Evolutionary conservation across 2,797 vertebrate genomes (phyloP), one percentile per base, ranked within the genome.

Genomic region (Myotis daubentonii): DNA sequence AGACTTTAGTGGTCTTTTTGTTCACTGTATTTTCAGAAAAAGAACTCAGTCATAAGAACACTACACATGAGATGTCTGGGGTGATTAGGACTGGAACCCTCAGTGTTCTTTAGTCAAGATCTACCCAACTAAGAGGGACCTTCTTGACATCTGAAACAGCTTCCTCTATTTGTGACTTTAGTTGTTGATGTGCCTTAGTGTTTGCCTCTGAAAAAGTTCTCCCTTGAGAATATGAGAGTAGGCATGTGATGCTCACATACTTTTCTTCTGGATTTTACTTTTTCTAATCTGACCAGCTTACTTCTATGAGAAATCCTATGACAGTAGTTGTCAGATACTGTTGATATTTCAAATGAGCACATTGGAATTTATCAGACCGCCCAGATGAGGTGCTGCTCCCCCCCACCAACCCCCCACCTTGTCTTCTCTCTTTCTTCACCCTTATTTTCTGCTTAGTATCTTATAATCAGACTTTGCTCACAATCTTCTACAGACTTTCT

Each of bases 361-460:
- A 22, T 7, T 38, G 8, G 28, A 57, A 55, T 47, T 70, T 85
- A 47, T 76, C 30, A 25, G 5, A 53, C 20, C 3, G 2, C 41
- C 76, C 49, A n/a, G n/a, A 71, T 33, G 6, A n/a, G 25, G 25
- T 51, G 88, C 23, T 38, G 33, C 66, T 88, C 47, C 28, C 41
- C 22, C 41, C 41, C 41, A 41, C 28, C 41, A 22, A 17, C 28
- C 36, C 30, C 20, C 5, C 38, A 74, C 0, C 6, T 65, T 57
- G 30, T 36, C 12, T 38, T 28, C 71, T 65, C 1, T 71, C 44
- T 41, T 8, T n/a, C 11, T 79, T 75, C 23, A 41, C 8, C 13
- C 5, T 82, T 55, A 81, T 38, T 76, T 87, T 86, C 72, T 89
- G 28, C n/a, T 95, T 81, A 62, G 8, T 72, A 82, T 70, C 23